These are phyloP conservation scores for Eueides isabella DNA, from an alignment of 1,140 invertebrate species.

Conservation along the genomic window DNA sequence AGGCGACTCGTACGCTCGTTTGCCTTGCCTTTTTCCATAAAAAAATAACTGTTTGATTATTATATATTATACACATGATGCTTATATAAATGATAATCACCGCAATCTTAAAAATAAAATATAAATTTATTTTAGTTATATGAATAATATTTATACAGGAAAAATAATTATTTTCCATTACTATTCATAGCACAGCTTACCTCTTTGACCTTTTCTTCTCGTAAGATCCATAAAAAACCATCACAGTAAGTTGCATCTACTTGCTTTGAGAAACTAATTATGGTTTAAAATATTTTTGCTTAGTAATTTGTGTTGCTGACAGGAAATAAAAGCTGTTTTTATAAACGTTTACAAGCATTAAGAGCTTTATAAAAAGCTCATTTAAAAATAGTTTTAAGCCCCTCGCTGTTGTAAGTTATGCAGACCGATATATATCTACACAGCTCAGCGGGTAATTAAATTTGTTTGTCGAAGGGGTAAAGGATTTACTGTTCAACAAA, in stretches of 20 bases:
- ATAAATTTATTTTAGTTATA: too few relatives aligned
- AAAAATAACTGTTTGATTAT: too few relatives aligned
- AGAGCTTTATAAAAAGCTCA: slow-evolving; percentile 3
- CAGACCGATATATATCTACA: slow-evolving; percentile 9
- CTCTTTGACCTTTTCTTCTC: slow-evolving; percentile 1
- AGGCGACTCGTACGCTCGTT: too few relatives aligned
- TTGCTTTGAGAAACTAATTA: slow-evolving; percentile 13
- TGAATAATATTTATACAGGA: too few relatives aligned
- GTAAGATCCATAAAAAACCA: not conserved
- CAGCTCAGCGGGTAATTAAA: slow-evolving; percentile 16
- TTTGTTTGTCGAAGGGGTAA: slow-evolving; percentile 16
- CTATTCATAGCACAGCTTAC: not conserved
- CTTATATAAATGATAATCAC: too few relatives aligned
- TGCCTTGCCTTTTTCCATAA: too few relatives aligned
- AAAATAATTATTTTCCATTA: not conserved
- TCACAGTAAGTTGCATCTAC: slow-evolving; percentile 5
- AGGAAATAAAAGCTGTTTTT: slow-evolving; percentile 18
- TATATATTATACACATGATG: too few relatives aligned
- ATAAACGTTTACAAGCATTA: slow-evolving; percentile 12
- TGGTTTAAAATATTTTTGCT: slow-evolving; percentile 16
- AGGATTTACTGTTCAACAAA: slow-evolving; percentile 17
- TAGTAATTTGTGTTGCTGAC: slow-evolving; percentile 22
- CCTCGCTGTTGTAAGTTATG: not conserved
- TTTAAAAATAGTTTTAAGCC: slow-evolving; percentile 2
- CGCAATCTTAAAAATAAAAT: too few relatives aligned